phyloP scores from a whole-genome alignment of 2,888 invertebrate genomes.

The Melanchra persicariae region DNA sequence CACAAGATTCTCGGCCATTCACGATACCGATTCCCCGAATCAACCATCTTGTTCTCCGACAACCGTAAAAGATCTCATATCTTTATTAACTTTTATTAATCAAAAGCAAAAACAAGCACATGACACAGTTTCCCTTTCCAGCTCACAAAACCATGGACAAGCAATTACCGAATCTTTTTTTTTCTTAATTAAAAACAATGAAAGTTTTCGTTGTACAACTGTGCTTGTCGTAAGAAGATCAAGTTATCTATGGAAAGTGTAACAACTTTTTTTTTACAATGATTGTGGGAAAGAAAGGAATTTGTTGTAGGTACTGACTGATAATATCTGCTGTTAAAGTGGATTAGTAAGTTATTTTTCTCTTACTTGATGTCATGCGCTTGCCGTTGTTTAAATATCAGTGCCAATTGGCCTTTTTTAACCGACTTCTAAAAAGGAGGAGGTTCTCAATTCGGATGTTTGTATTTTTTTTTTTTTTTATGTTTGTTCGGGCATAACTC shows the following conservation, averaged over 20 bases:
- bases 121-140: conserved; percentile 49
- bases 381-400: too few species aligned
- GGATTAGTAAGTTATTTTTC: conserved; percentile 1
- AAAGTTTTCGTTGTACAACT: conserved; percentile 33
- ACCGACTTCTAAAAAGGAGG: too few species aligned
- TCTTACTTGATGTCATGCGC: too few species aligned
- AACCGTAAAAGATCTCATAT: conserved; percentile 26
- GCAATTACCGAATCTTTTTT: conserved; percentile 48
- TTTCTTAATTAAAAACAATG: conserved; percentile 55
- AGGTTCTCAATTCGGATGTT: too few species aligned
- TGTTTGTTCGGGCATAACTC: too few species aligned
- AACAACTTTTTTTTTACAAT: conserved; percentile 22
- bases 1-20: not conserved
- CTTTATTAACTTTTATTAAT: conserved; percentile 38
- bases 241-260: conserved; percentile 41
- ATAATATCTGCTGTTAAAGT: conserved; percentile 18
- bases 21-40: not conserved
- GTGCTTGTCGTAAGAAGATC: conserved; percentile 37
- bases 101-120: conserved; percentile 27
- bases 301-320: conserved; percentile 12
- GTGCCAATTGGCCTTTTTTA: too few species aligned
- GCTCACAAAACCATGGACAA: conserved; percentile 44
- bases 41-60: conserved; percentile 5
- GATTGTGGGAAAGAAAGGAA: conserved; percentile 15
- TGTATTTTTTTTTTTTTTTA: too few species aligned